Evolutionary conservation across 2,797 vertebrate species (phyloP).

Genomic region (Poeciliopsis turneri): DNA sequence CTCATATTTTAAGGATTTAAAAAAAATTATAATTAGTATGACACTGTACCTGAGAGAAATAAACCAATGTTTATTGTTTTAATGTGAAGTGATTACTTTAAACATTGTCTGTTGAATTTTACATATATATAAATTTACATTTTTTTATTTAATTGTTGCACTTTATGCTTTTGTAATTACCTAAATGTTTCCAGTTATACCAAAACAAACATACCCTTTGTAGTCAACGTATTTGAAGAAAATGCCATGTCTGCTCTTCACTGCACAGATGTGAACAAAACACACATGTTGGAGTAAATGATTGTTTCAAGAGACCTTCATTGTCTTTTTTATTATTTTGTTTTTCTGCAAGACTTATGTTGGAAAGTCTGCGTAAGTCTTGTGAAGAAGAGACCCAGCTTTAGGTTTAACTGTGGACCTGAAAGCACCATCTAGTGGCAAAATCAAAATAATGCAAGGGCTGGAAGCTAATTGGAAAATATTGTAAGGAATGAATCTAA

Average conservation of each 20-base stretch:
- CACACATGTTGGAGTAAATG: conserved; percentile 50
- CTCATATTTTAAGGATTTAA: conserved; percentile 41
- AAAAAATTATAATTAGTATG: conserved; percentile 42
- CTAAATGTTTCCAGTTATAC: conserved; percentile 46
- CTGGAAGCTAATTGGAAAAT: not conserved
- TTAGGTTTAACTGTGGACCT: conserved; percentile 2
- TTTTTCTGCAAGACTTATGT: not conserved
- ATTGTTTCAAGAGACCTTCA: conserved; percentile 27
- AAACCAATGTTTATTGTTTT: conserved; percentile 53
- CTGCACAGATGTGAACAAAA: conserved; percentile 26
- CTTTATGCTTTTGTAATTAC: conserved; percentile 72
- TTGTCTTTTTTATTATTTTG: not conserved
- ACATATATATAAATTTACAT: conserved; percentile 9
- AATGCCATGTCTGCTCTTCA: conserved; percentile 19
- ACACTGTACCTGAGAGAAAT: conserved; percentile 60
- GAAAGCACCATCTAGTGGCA: conserved; percentile 48
- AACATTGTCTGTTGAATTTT: conserved; percentile 18
- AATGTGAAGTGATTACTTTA: conserved; percentile 66
- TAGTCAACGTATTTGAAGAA: conserved; percentile 15
- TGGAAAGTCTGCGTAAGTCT: not conserved
- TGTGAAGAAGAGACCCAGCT: not conserved
- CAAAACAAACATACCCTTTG: conserved; percentile 13
- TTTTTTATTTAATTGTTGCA: conserved; percentile 71
- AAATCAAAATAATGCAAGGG: not conserved
- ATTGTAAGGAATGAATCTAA: not conserved